A percentile compares a stretch with the other conserved stretches of the same genome.
Evolutionary conservation across 2,888 invertebrate genomes (phyloP).

Genomic region (Tolmerus cingulatus): DNA sequence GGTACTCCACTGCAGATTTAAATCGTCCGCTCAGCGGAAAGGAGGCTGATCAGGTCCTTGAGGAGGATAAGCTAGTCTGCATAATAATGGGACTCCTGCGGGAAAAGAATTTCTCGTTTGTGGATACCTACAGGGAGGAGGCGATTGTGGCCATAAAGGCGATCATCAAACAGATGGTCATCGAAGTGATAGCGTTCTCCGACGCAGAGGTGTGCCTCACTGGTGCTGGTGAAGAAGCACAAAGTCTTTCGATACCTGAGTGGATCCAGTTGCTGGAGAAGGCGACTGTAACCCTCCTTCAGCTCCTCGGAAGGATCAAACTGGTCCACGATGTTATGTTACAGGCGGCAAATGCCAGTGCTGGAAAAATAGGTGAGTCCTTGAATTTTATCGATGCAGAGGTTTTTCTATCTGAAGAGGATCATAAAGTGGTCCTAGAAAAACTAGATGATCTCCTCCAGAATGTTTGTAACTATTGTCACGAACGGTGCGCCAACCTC

Average conservation of each 20-base stretch:
- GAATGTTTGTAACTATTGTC: conserved; percentile 89
- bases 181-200: conserved; percentile 73
- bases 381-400: conserved; percentile 71
- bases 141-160: conserved; percentile 88
- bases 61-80: conserved; percentile 85
- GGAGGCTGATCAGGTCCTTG: conserved; percentile 67
- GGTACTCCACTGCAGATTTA: conserved; percentile 89
- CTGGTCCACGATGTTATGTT: conserved; percentile 79
- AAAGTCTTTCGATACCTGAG: conserved; percentile 71
- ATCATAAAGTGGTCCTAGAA: conserved; percentile 73
- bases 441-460: conserved; percentile 80
- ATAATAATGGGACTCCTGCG: conserved; percentile 90
- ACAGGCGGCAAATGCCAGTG: conserved; percentile 75
- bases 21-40: conserved; percentile 77
- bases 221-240: conserved; percentile 64
- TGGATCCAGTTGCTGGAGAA: conserved; percentile 75
- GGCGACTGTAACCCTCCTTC: conserved; percentile 72
- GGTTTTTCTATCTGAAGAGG: conserved; percentile 74
- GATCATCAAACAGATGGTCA: conserved; percentile 86
- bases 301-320: conserved; percentile 77
- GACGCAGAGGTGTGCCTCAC: conserved; percentile 67
- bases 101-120: conserved; percentile 86
- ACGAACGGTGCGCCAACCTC: conserved; percentile 90
- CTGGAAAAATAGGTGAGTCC: conserved; percentile 67
- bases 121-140: conserved; percentile 87